Percentiles rank a stretch among this genome's conserved stretches.
phyloP scores from a whole-genome alignment of 2,113 vertebrate genomes.

The Machaerirhynchus nigripectus region DNA sequence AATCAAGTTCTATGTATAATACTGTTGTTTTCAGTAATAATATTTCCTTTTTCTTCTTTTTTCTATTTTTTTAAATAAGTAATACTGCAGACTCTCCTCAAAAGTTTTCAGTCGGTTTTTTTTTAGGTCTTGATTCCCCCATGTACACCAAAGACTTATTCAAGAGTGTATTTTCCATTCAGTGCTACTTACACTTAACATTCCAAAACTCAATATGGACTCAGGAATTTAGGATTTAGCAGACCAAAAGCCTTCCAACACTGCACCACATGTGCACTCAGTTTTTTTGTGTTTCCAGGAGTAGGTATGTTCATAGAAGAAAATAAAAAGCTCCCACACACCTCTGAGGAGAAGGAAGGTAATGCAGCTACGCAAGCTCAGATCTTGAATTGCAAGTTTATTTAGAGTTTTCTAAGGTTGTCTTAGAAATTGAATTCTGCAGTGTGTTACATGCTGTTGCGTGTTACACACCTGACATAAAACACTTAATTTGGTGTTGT shows the following conservation, averaged over 20 bases:
- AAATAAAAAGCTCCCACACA: background rate
- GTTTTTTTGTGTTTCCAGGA: background rate
- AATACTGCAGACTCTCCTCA: background rate
- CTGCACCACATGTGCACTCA: background rate
- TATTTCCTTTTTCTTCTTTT: background rate
- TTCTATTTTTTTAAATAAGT: too few relatives aligned
- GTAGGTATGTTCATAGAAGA: background rate
- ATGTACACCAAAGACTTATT: background rate
- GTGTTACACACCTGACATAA: background rate
- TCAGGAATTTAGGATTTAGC: background rate
- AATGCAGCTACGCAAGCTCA: background rate
- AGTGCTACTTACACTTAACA: fast-evolving
- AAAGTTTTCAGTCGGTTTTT: background rate
- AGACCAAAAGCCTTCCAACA: background rate
- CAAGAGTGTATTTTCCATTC: background rate
- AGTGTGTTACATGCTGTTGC: background rate
- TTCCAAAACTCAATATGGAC: background rate
- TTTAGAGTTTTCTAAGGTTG: background rate
- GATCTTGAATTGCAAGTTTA: background rate
- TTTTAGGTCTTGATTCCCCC: background rate
- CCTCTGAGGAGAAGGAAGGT: background rate
- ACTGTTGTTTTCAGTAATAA: background rate
- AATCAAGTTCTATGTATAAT: background rate
- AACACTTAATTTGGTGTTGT: background rate
- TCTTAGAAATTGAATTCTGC: background rate